Percentiles rank a stretch among this genome's conserved stretches.
Evolutionary conservation across 2,888 invertebrate genomes (phyloP).

Genomic region (Chrysodeixis includens): DNA sequence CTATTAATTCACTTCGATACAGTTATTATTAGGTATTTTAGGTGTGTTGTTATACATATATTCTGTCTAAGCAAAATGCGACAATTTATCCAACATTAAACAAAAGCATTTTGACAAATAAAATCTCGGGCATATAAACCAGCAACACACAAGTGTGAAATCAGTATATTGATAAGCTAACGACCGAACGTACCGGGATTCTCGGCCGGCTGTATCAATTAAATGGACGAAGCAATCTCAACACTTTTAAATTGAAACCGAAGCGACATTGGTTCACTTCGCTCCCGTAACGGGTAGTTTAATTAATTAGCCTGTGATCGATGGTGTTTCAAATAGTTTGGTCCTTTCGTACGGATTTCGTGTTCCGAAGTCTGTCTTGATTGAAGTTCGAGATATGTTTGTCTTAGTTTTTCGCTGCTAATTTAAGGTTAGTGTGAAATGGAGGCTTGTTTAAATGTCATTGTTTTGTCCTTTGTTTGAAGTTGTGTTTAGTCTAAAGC

Average conservation of each 20-base stretch:
- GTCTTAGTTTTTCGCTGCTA: neutral
- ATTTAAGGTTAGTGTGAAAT: neutral
- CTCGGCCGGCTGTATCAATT: conserved; percentile 81
- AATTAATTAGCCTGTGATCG: conserved; percentile 52
- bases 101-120: conserved; percentile 23
- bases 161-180: conserved; percentile 83
- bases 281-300: conserved; percentile 45
- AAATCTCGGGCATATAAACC: conserved; percentile 64
- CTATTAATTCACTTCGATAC: too few species aligned
- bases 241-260: conserved; percentile 67
- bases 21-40: too few species aligned
- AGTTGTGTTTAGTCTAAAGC: too few species aligned
- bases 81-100: neutral
- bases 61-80: too few species aligned
- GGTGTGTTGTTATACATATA: too few species aligned
- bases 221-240: conserved; percentile 82
- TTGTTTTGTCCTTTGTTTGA: neutral
- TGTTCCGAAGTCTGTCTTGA: conserved; percentile 4
- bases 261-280: conserved; percentile 53
- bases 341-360: conserved; percentile 23
- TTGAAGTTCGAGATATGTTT: neutral
- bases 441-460: neutral
- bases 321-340: conserved; percentile 28
- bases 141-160: conserved; percentile 52
- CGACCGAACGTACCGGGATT: conserved; percentile 81